Evolutionary conservation across 2,888 invertebrate species (phyloP).

Genomic region (Hyalella azteca): DNA sequence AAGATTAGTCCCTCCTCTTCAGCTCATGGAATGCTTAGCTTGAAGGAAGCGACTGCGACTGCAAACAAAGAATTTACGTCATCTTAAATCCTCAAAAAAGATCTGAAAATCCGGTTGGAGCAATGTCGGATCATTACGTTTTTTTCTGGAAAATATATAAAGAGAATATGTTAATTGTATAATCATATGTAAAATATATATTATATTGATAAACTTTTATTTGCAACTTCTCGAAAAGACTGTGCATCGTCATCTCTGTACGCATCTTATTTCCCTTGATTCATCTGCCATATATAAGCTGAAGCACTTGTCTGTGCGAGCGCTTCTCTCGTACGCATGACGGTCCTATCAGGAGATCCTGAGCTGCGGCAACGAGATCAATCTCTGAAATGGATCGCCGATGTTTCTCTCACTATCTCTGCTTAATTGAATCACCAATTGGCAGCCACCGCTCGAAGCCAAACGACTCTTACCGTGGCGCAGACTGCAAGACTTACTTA

Average conservation of each 20-base stretch:
- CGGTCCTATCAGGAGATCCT: slow-evolving; percentile 7
- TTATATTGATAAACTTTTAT: too few relatives aligned
- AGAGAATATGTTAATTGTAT: too few relatives aligned
- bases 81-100: too few relatives aligned
- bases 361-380: slow-evolving; percentile 25
- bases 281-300: too few relatives aligned
- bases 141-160: too few relatives aligned
- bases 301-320: too few relatives aligned
- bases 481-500: slow-evolving; percentile 23
- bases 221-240: too few relatives aligned
- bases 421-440: slow-evolving; percentile 37
- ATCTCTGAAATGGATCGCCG: slow-evolving; percentile 34
- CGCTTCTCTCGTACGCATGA: neutral
- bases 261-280: too few relatives aligned
- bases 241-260: too few relatives aligned
- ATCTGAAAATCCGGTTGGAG: too few relatives aligned
- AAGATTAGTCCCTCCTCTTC: neutral
- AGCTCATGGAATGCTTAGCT: neutral
- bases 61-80: neutral
- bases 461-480: slow-evolving; percentile 23
- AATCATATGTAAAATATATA: too few relatives aligned
- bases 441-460: slow-evolving; percentile 17
- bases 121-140: too few relatives aligned
- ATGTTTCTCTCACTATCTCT: slow-evolving; percentile 38
- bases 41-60: neutral